Conservation (phyloP, 1,140 invertebrate genomes). For the Frieseomelitta varia region DNA sequence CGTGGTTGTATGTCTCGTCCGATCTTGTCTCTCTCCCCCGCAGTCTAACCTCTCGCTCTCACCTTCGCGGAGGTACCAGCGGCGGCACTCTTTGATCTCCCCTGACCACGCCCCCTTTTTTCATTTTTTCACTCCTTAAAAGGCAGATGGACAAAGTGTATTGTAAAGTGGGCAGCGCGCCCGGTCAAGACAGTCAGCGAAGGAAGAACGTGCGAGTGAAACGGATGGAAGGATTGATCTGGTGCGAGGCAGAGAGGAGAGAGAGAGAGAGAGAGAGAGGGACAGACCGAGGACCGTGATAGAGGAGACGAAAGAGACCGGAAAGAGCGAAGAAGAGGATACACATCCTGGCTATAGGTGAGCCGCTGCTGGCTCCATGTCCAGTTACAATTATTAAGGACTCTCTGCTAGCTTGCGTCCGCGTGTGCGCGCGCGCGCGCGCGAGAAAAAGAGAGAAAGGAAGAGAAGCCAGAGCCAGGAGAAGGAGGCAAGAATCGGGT, state of each 20-base stretch:
- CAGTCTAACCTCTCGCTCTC: slow-evolving; percentile 17
- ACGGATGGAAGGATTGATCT: slow-evolving; percentile 1
- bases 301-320: background rate
- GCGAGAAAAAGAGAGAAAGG: slow-evolving; percentile 55
- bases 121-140: slow-evolving; percentile 83
- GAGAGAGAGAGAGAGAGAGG: background rate
- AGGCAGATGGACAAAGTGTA: slow-evolving; percentile 83
- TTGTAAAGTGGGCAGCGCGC: slow-evolving; percentile 82
- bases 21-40: slow-evolving; percentile 34
- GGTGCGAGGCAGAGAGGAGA: background rate
- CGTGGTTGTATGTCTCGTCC: slow-evolving; percentile 56
- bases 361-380: slow-evolving; percentile 81
- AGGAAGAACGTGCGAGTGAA: slow-evolving; percentile 1
- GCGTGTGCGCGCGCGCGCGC: too few species aligned
- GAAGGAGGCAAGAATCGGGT: slow-evolving; percentile 72
- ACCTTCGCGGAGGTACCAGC: slow-evolving; percentile 68
- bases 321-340: slow-evolving; percentile 25
- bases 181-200: slow-evolving; percentile 54
- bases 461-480: slow-evolving; percentile 38
- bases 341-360: slow-evolving; percentile 74
- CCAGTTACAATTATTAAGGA: slow-evolving; percentile 83
- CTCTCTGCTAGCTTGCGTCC: slow-evolving; percentile 56
- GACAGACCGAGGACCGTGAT: background rate
- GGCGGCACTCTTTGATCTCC: slow-evolving; percentile 81
- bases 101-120: slow-evolving; percentile 81